Conservation (phyloP, 2,797 vertebrate species). For the Alca torda region DNA sequence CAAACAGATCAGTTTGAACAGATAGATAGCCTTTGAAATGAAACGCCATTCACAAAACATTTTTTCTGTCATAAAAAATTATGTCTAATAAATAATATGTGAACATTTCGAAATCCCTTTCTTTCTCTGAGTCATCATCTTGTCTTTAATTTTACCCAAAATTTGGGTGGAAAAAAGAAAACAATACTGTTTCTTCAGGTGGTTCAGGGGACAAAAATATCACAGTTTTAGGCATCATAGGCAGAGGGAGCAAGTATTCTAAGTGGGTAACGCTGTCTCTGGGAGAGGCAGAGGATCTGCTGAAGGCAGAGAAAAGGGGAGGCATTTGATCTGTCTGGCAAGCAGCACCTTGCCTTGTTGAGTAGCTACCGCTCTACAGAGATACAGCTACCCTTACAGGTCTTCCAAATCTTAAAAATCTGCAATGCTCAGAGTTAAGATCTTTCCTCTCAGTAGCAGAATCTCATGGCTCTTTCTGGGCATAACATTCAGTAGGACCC, state of each 20-base stretch:
- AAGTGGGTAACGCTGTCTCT: neutral
- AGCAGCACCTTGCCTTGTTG: neutral
- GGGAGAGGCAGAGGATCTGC: neutral
- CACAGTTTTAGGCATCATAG: neutral
- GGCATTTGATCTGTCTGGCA: neutral
- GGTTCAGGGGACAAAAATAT: neutral
- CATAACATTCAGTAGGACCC: neutral
- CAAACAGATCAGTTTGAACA: neutral
- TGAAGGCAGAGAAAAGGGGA: neutral
- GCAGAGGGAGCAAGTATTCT: neutral
- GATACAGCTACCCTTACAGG: neutral
- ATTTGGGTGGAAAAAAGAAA: rapidly evolving
- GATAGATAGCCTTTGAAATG: neutral
- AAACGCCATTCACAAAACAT: neutral
- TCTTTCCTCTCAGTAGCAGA: neutral
- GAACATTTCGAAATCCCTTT: neutral
- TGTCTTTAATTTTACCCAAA: neutral
- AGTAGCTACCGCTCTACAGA: neutral
- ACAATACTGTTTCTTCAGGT: neutral
- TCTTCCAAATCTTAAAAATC: neutral
- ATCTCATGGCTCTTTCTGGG: neutral
- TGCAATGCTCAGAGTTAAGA: neutral
- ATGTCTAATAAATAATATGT: neutral
- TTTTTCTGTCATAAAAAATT: neutral
- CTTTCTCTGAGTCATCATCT: neutral